phyloP scores from a whole-genome alignment of 2,797 vertebrate genomes.

The Bradypodion ventrale region DNA sequence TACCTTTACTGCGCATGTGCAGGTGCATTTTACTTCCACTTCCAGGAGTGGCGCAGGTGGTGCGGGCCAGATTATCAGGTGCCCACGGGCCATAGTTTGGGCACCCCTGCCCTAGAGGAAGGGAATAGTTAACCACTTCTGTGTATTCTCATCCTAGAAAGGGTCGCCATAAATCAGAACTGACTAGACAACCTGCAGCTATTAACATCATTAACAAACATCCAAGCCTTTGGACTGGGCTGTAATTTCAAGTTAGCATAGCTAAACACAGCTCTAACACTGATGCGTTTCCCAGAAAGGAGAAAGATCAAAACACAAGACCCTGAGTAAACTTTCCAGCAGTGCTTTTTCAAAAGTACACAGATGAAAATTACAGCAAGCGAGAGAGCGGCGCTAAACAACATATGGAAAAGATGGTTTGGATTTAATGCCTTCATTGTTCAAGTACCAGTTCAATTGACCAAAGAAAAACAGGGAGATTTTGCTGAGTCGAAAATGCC shows the following conservation, averaged over 20 bases:
- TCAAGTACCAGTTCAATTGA: background rate
- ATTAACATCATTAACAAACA: no score
- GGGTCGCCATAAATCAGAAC: no score
- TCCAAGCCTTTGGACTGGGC: background rate
- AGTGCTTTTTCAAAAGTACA: slow-evolving; percentile 28
- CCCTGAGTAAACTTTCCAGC: background rate
- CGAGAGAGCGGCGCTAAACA: background rate
- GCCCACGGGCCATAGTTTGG: no score
- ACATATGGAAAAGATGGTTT: background rate
- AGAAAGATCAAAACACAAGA: background rate
- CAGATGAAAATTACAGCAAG: background rate
- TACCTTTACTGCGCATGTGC: no score
- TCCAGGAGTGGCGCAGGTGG: no score
- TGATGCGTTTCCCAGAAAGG: background rate
- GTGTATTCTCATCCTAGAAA: no score
- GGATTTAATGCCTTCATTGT: background rate
- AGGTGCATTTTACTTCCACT: no score
- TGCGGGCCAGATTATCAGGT: no score
- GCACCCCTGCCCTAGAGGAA: no score
- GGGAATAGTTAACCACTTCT: no score
- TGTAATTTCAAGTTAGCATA: background rate
- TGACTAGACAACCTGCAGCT: no score
- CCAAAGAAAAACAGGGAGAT: slow-evolving; percentile 5
- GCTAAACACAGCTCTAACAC: slow-evolving; percentile 15
- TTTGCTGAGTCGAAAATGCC: slow-evolving; percentile 15